These are phyloP conservation scores for Alloscopus bannaensis DNA, from an alignment of 2,888 invertebrate genomes.

Conservation along the genomic window DNA sequence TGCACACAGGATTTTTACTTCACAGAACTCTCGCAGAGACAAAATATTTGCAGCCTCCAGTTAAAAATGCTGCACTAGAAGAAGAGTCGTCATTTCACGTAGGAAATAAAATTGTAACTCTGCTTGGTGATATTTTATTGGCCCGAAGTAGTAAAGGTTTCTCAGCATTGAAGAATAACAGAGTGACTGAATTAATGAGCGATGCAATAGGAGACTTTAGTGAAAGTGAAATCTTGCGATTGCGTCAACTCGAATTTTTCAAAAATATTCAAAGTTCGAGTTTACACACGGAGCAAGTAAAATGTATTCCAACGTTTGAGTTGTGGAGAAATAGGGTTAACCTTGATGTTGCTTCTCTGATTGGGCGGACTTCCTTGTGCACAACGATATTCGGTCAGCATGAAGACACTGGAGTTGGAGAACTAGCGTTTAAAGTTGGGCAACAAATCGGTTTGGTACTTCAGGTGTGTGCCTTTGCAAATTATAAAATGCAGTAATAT, in stretches of 20 bases:
- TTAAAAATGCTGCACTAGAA: conserved; percentile 36
- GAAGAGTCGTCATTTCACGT: conserved; percentile 50
- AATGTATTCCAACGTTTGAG: conserved; percentile 36
- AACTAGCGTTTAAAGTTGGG: conserved; percentile 64
- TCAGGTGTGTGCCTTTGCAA: conserved; percentile 56
- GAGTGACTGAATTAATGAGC: conserved; percentile 70
- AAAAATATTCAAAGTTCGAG: conserved; percentile 8
- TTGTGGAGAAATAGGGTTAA: conserved; percentile 62
- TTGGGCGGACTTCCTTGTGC: conserved; percentile 67
- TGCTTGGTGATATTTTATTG: conserved; percentile 69
- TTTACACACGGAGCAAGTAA: conserved; percentile 4
- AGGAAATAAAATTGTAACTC: conserved; percentile 64
- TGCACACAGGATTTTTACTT: conserved; percentile 64
- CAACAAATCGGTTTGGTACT: conserved; percentile 65
- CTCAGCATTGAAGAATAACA: conserved; percentile 59
- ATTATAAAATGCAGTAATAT: no score
- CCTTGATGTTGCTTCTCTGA: conserved; percentile 64
- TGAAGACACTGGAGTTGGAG: conserved; percentile 58
- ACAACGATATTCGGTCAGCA: conserved; percentile 59
- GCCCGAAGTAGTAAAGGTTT: conserved; percentile 67
- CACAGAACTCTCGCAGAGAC: conserved; percentile 67
- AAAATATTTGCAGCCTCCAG: conserved; percentile 42
- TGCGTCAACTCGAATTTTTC: conserved; percentile 22
- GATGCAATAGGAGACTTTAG: conserved; percentile 69
- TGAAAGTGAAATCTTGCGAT: conserved; percentile 68